phyloP scores from a whole-genome alignment of 35 echinoderm and acorn worm genomes.

The Apostichopus japonicus region DNA sequence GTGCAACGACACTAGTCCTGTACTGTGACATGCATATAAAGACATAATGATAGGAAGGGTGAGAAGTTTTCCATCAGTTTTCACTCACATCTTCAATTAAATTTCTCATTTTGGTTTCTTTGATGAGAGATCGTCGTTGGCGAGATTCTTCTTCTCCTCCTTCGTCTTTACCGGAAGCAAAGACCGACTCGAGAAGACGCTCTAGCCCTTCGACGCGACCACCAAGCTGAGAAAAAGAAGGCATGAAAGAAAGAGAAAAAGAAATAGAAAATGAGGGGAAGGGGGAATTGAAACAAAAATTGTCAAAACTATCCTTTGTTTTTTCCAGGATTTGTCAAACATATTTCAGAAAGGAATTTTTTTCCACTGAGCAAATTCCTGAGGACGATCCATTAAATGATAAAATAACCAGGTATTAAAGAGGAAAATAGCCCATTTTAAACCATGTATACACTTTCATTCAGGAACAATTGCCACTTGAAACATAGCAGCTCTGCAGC shows the following conservation, averaged over 20 bases:
- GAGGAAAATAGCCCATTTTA: no score
- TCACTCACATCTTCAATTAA: conserved; percentile 51
- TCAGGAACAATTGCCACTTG: no score
- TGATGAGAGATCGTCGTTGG: conserved; percentile 46
- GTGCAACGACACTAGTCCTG: no score
- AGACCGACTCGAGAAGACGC: conserved; percentile 52
- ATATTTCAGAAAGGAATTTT: no score
- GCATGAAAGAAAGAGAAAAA: no score
- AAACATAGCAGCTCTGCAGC: no score
- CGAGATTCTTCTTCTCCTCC: background rate
- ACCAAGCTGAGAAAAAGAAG: conserved; percentile 57
- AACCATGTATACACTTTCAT: no score
- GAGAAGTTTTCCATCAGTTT: background rate
- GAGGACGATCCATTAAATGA: background rate
- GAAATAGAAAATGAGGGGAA: no score
- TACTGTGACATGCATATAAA: no score
- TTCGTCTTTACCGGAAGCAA: background rate
- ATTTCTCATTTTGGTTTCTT: conserved; percentile 60
- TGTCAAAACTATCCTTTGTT: background rate
- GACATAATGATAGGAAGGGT: no score
- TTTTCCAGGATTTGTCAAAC: no score
- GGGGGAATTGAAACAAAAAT: background rate
- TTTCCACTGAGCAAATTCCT: background rate
- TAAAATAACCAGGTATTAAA: no score
- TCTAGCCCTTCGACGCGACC: conserved; percentile 80